Conservation (phyloP, 1,140 invertebrate species). For the Pseudomyrmex concolor region DNA sequence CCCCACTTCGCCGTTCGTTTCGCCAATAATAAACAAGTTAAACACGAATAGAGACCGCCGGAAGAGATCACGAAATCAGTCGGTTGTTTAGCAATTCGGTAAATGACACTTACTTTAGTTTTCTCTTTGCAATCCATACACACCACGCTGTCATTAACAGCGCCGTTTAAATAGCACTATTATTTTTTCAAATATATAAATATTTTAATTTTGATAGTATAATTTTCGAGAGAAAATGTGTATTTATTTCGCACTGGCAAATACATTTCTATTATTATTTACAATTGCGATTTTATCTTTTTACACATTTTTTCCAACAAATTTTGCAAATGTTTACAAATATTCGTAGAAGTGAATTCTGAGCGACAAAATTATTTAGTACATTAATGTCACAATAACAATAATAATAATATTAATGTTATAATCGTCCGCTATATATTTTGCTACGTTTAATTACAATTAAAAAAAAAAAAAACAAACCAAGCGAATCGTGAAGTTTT, state of each 20-base stretch:
- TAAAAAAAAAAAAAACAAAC: background rate
- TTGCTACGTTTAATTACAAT: background rate
- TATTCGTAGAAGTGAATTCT: too few species aligned
- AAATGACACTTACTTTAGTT: constrained; percentile 29
- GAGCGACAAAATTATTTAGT: too few species aligned
- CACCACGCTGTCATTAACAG: background rate
- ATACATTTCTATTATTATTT: too few species aligned
- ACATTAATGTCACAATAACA: too few species aligned
- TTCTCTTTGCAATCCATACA: constrained; percentile 17
- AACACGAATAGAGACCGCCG: constrained; percentile 30
- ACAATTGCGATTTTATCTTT: too few species aligned
- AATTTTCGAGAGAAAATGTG: too few species aligned
- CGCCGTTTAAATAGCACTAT: background rate
- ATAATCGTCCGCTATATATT: background rate
- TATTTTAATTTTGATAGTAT: background rate
- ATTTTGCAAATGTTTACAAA: too few species aligned
- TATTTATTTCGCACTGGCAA: too few species aligned
- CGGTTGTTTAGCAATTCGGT: constrained; percentile 48
- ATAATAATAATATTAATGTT: too few species aligned
- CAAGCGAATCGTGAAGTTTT: background rate
- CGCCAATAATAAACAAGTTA: constrained; percentile 58
- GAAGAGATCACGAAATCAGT: constrained; percentile 47
- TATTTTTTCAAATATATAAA: constrained; percentile 10
- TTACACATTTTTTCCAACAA: too few species aligned
- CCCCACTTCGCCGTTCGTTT: constrained; percentile 12